phyloP scores from a whole-genome alignment of 2,113 vertebrate species.

The Melanocharis versteri region DNA sequence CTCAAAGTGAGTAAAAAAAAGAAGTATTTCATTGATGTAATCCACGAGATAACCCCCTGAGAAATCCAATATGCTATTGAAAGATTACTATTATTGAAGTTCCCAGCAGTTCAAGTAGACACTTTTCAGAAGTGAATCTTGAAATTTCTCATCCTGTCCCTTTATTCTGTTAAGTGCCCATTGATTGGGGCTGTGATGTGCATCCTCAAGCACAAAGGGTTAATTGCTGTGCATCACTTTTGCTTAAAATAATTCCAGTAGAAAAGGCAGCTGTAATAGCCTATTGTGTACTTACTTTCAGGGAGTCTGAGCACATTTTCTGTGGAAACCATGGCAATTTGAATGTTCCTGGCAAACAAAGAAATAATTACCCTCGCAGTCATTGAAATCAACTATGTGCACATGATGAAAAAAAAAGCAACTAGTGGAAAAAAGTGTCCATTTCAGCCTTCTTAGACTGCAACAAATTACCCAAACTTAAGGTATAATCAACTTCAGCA shows the following conservation, averaged over 20 bases:
- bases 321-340: constrained; percentile 39
- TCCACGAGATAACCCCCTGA: background rate
- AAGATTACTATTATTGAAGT: background rate
- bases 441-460: background rate
- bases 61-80: background rate
- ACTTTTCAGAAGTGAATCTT: background rate
- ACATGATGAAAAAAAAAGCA: background rate
- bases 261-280: background rate
- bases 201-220: constrained; percentile 25
- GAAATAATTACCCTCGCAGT: constrained; percentile 42
- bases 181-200: background rate
- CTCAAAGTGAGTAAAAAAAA: background rate
- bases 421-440: background rate
- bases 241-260: constrained; percentile 27
- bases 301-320: constrained; percentile 23
- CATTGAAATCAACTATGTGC: background rate
- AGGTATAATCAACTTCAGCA: background rate
- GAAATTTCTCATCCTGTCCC: background rate
- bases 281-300: constrained; percentile 4
- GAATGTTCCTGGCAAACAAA: constrained; percentile 49
- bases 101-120: background rate
- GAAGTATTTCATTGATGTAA: background rate
- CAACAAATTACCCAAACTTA: background rate
- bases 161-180: background rate
- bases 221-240: constrained; percentile 6